Base-by-base conservation (phyloP, 2,113 vertebrate species). In the Sinocyclocheilus anophthalmus region DNA sequence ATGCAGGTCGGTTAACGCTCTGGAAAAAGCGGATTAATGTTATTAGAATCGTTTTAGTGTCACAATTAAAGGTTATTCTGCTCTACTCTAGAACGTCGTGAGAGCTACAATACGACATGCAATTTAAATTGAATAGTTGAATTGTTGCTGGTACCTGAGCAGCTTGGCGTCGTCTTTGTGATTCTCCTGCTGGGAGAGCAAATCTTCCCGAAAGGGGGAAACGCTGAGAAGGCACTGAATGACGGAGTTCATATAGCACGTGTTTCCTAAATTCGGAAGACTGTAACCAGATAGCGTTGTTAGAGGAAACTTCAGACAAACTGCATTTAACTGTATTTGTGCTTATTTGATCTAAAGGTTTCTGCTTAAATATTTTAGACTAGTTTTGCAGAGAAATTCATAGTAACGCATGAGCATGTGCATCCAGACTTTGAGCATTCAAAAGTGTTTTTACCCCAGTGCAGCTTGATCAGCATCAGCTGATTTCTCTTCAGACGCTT, bases 141-240 rank as follows among this genome's bases (percentile, higher is more conserved):
- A 63, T 63, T 22, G 11, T 11, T 63, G 3, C 24, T 63, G n/a
- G 11, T 26, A 70, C 77, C 77, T 8, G 33, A 80, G 18, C 30
- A 61, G 20, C 11, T 0, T 30, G 55, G 30, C 1, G 5, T 1
- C 1, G 37, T 61, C 30, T 14, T 3, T 61, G 55, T 20, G 39
- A 9, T 8, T 1, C 8, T 39, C 33, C 77, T 57, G 30, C 53
- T 22, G 53, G 11, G 5, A 9, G 18, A 57, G 30, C 18, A 80
- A 5, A 37, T 33, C 26, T 12, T 30, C 22, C 18, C 14, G 22
- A 14, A 79, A 61, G 77, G 26, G 37, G 3, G 55, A 14, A 18
- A 82, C n/a, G 50, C 63, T 69, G 30, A 82, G 42, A 13, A 82
- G 61, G 42, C 80, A 69, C 80, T 82, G 80, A 42, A 82, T 37